Evolutionary conservation across 2,888 invertebrate genomes (phyloP), one percentile per base, ranked within the genome.

Genomic region (Lumbricus terrestris): DNA sequence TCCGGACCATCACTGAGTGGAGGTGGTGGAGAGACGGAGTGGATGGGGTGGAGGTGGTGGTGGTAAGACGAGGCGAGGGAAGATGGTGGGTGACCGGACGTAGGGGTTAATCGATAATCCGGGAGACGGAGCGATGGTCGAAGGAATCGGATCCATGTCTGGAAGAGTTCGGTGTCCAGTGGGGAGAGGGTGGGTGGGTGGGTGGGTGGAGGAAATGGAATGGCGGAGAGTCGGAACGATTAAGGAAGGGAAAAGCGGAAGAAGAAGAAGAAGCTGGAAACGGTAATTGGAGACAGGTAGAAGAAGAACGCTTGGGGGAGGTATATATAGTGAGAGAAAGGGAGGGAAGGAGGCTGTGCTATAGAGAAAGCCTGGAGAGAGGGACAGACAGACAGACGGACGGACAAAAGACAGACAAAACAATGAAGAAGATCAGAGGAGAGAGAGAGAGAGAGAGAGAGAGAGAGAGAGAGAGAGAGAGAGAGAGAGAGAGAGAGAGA

Each of bases 51-150:
- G 54, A 8, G 29, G n/a, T 16, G 69, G 54, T 5, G 54, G 54
- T 54, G 23, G 54, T 18, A 47, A 47, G 47, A 47, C 47, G 47
- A 13, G 29, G 23, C 8, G 69, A 69, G 69, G 69, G 69, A 69
- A 11, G 69, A 69, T 29, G n/a, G 69, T n/a, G n/a, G 69, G 8
- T 69, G 69, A 69, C 69, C 69, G 69, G 69, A 69, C n/a, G 69
- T n/a, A 69, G 69, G 69, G 69, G 69, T 69, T 69, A 69, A 69
- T 69, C 69, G 69, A 69, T 69, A 69, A 69, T 69, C 69, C n/a
- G 69, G 69, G 69, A 69, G 69, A 69, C 29, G 69, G n/a, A n/a
- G 69, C 29, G 69, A 69, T n/a, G 69, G 69, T n/a, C 69, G 29
- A 69, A 69, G 69, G 29, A 69, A 69, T 69, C n/a, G 69, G 69